Evolutionary conservation across 2,113 vertebrate species (phyloP), one percentile per base, ranked within the genome.

Genomic region (Brevimyrus niger): DNA sequence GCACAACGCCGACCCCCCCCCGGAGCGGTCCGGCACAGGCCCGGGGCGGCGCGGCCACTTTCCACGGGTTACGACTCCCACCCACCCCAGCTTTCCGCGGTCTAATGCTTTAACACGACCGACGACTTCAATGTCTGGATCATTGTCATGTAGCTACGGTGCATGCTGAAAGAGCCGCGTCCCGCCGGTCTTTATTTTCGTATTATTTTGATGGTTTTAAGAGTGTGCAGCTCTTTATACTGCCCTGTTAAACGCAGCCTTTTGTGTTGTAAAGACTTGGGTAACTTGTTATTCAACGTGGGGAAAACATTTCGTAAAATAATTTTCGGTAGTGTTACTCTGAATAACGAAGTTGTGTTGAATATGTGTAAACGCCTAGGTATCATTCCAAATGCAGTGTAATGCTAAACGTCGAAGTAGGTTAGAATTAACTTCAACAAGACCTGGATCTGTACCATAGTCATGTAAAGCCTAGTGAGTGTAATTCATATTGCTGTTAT

Each of bases 21-120:
- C 89, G 91, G 90, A 89, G 92, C 90, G 88, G 86, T 94, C 23
- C 90, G 84, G 90, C 94, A 94, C 94, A 95, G 94, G 94, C 91
- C 73, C 87, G 65, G 65, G 90, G 88, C 61, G 90, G 85, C 46
- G 27, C 13, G 85, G 88, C 23, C 89, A 89, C 89, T 86, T 69
- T 19, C 87, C 87, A 5, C 88, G 23, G 8, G 4, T 35, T 46
- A 86, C 23, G 46, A 76, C 46, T 46, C n/a, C 38, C 9, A n/a
- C 23, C 58, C 58, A 23, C 87, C 58, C 13, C 44, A 23, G 46
- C 44, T 65, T 27, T 50, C 21, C 23, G 46, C 46, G 46, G 46
- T 23, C n/a, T 88, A 73, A 27, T 31, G 61, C 23, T 19, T 42
- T 76, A 51, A 53, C 48, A 5, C 35, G n/a, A 87, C 85, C 2